Evolutionary conservation across 2,797 vertebrate species (phyloP).

Genomic region (Galaxias olidus): DNA sequence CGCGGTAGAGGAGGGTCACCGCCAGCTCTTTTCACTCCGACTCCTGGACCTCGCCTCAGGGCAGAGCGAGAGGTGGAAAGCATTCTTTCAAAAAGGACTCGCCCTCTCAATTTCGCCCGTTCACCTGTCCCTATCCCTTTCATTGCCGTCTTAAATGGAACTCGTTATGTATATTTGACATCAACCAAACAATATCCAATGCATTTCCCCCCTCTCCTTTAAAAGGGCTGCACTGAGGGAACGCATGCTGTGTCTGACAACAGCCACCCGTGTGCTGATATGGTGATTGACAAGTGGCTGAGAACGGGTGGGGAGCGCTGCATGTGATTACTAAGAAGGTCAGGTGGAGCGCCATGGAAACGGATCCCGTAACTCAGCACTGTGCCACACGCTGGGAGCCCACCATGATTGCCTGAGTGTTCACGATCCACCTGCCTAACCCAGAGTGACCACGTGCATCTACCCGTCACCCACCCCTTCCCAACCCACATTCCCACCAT

Average conservation of each 20-base stretch:
- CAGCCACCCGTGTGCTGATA: constrained; percentile 64
- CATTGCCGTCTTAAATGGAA: not conserved
- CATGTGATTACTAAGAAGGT: constrained; percentile 73
- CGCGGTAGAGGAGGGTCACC: not conserved
- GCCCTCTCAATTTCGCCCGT: not conserved
- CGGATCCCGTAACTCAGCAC: constrained; percentile 67
- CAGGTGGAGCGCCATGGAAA: constrained; percentile 69
- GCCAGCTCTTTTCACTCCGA: not conserved
- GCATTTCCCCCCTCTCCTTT: constrained; percentile 10
- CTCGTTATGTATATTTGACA: constrained; percentile 19
- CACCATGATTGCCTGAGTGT: constrained; percentile 36
- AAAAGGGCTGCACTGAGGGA: constrained; percentile 23
- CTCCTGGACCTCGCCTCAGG: not conserved
- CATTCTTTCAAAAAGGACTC: not conserved
- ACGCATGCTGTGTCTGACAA: constrained; percentile 44
- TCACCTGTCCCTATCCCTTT: not conserved
- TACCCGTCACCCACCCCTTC: constrained; percentile 28
- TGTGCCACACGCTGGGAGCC: constrained; percentile 64
- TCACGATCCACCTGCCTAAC: not conserved
- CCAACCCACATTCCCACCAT: constrained; percentile 8
- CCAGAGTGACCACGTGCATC: constrained; percentile 40
- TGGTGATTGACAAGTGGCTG: constrained; percentile 71
- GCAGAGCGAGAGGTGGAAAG: not conserved
- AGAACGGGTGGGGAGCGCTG: constrained; percentile 63
- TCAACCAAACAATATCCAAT: not conserved